Evolutionary conservation across 2,113 vertebrate genomes (phyloP), one percentile per base, ranked within the genome.

Genomic region (Rhinolophus ferrumequinum): DNA sequence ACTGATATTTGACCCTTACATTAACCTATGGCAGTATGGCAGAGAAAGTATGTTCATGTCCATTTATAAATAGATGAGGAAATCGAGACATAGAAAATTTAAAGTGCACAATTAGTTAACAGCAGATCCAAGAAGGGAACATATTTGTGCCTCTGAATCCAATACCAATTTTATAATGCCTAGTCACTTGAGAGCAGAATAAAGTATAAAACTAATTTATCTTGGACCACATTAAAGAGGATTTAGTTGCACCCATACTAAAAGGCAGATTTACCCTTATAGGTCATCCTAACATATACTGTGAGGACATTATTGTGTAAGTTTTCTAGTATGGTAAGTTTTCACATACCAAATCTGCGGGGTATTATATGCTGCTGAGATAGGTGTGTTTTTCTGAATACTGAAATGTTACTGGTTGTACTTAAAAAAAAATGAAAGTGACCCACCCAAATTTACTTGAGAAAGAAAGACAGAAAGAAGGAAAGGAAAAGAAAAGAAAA

Each of bases 51-150:
- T 70, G 92, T 62, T 84, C 41, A 52, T 58, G 41, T 92, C 41
- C 50, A 88, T 56, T 92, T 90, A 77, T 67, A 77, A 86, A 67
- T 35, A 97, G 92, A 73, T 33, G 66, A 94, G 15, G 54, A 92
- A 93, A 88, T 44, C 67, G 41, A 93, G 73, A 95, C 54, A 35
- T 0, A 58, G 33, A 70, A 19, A 85, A 89, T 90, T 90, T 67
- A 81, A 95, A 93, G n/a, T 66, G 58, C n/a, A 79, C 5, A 72
- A 26, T 52, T 66, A 88, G 21, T 38, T 67, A 92, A 44, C 5
- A 67, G 41, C 19, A 35, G 6, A 92, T 54, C 52, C 84, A 94
- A 95, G n/a, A 93, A 66, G 16, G 86, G 4, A 73, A 94, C 6
- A 18, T 56, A 60, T 50, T 95, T 84, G 58, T 89, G 12, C 88